A percentile compares a stretch with the other conserved stretches of the same genome.
Conservation (phyloP, 2,113 vertebrate genomes). For the Ammodytes marinus region DNA sequence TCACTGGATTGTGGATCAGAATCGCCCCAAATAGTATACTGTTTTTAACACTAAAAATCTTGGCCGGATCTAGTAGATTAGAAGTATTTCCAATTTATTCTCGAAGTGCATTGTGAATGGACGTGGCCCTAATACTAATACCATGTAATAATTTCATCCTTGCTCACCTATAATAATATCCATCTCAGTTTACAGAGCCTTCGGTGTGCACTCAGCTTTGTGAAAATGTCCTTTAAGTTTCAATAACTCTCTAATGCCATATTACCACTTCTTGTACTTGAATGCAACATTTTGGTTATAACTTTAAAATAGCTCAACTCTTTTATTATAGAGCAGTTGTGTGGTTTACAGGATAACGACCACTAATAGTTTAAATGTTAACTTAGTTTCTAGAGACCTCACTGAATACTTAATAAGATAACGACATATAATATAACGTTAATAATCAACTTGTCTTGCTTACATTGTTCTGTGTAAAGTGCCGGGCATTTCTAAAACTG, state of each 20-base stretch:
- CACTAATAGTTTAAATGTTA: slow-evolving; percentile 19
- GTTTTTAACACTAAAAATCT: too few relatives aligned
- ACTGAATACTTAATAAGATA: slow-evolving; percentile 29
- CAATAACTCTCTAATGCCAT: slow-evolving; percentile 37
- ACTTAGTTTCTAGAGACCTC: slow-evolving; percentile 48
- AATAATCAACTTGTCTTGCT: slow-evolving; percentile 14
- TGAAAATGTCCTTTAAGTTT: slow-evolving; percentile 31
- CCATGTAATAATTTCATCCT: background rate
- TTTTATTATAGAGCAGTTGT: slow-evolving; percentile 52
- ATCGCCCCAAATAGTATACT: too few relatives aligned
- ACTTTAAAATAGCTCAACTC: slow-evolving; percentile 23
- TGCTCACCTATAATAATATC: slow-evolving; percentile 1
- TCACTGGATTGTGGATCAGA: too few relatives aligned
- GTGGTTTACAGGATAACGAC: slow-evolving; percentile 36
- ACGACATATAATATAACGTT: background rate
- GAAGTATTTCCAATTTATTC: too few relatives aligned
- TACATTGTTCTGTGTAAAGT: slow-evolving; percentile 31
- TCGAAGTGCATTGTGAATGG: too few relatives aligned
- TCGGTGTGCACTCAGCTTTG: slow-evolving; percentile 23
- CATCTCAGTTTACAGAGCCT: slow-evolving; percentile 26
- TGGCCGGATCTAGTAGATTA: too few relatives aligned
- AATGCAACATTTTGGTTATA: slow-evolving; percentile 31
- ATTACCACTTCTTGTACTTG: slow-evolving; percentile 42
- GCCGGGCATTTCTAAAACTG: slow-evolving; percentile 34
- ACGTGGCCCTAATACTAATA: too few relatives aligned